Conservation (phyloP, 2,888 invertebrate genomes). For the Loripinus fragilis region DNA sequence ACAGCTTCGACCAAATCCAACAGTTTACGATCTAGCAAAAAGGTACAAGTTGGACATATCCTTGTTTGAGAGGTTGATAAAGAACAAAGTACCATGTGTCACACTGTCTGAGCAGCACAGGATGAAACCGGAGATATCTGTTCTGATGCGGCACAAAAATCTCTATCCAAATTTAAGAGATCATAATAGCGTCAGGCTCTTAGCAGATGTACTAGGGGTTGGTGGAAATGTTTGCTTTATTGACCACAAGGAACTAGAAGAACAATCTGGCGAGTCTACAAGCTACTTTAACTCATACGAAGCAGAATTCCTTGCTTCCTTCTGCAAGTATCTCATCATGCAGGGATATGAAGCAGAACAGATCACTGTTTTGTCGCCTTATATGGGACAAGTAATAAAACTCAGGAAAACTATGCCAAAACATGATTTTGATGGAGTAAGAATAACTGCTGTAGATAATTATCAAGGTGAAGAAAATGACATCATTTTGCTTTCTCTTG, state of each 20-base stretch:
- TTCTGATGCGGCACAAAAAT: constrained; percentile 79
- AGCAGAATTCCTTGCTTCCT: constrained; percentile 67
- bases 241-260: constrained; percentile 68
- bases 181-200: constrained; percentile 61
- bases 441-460: constrained; percentile 76
- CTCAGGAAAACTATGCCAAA: constrained; percentile 69
- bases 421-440: constrained; percentile 62
- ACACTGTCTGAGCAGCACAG: constrained; percentile 13
- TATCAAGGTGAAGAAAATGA: constrained; percentile 82
- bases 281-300: constrained; percentile 73
- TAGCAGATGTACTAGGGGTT: constrained; percentile 67
- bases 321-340: constrained; percentile 70
- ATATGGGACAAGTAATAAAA: constrained; percentile 70
- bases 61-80: constrained; percentile 91
- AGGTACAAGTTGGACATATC: constrained; percentile 90
- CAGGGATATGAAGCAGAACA: constrained; percentile 71
- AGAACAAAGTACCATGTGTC: constrained; percentile 86
- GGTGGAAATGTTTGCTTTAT: constrained; percentile 71
- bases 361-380: constrained; percentile 76
- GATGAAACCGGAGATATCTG: constrained; percentile 26
- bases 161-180: constrained; percentile 66
- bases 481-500: constrained; percentile 80
- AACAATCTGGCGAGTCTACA: constrained; percentile 65
- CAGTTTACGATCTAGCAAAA: constrained; percentile 88
- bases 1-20: constrained; percentile 90